Evolutionary conservation across 1,140 invertebrate genomes (phyloP).

Genomic region (Pseudachorutes palmiensis): DNA sequence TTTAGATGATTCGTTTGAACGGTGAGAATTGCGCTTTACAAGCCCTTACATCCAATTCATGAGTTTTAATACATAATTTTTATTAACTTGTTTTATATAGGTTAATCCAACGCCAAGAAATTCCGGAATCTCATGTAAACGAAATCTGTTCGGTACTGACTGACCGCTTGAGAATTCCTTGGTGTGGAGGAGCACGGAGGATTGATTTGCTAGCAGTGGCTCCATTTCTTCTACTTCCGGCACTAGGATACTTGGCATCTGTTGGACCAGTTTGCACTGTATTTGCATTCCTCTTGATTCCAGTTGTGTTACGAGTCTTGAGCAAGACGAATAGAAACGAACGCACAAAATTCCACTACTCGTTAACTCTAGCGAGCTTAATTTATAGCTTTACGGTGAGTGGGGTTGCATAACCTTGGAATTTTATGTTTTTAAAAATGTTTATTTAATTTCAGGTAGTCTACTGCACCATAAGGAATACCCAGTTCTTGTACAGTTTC

Average conservation of each 20-base stretch:
- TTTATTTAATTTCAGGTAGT: slow-evolving; percentile 37
- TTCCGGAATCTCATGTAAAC: slow-evolving; percentile 14
- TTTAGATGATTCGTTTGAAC: slow-evolving; percentile 46
- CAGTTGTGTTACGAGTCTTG: slow-evolving; percentile 54
- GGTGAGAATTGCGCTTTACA: slow-evolving; percentile 19
- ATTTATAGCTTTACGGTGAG: slow-evolving; percentile 45
- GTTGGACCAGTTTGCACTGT: slow-evolving; percentile 52
- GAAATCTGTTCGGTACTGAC: slow-evolving; percentile 38
- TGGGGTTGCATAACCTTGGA: slow-evolving; percentile 41
- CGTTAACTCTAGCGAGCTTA: slow-evolving; percentile 45
- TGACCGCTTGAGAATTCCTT: slow-evolving; percentile 50
- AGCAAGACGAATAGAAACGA: slow-evolving; percentile 36
- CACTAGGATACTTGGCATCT: slow-evolving; percentile 51
- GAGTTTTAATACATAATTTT: too few species aligned
- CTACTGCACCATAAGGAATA: neutral
- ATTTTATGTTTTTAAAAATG: slow-evolving; percentile 42
- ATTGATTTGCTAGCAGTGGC: slow-evolving; percentile 53
- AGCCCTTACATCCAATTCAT: too few species aligned
- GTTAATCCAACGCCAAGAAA: slow-evolving; percentile 14
- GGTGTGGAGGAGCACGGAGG: slow-evolving; percentile 48
- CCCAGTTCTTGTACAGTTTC: slow-evolving; percentile 26
- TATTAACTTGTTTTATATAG: too few species aligned
- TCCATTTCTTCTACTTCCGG: slow-evolving; percentile 55
- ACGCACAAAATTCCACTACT: slow-evolving; percentile 19
- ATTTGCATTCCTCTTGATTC: slow-evolving; percentile 53